A percentile compares a stretch with the other conserved stretches of the same genome.
Conservation (phyloP, 2,888 invertebrate genomes). For the Hyposoter didymator region DNA sequence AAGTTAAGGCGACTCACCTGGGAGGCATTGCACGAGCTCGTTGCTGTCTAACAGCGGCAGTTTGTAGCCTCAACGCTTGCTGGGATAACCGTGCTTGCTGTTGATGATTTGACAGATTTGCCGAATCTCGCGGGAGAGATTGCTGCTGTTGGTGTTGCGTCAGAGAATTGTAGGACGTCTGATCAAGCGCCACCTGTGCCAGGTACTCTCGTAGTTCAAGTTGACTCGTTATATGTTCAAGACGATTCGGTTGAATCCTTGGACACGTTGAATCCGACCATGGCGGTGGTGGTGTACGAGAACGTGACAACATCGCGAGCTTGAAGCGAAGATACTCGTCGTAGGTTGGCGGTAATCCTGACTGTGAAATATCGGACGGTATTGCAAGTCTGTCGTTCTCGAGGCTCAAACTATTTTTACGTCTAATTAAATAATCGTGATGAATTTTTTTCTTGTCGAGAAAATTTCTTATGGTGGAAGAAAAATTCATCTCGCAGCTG, state of each 20-base stretch:
- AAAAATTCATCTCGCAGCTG: neutral
- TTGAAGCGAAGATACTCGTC: slow-evolving; percentile 82
- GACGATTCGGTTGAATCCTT: slow-evolving; percentile 74
- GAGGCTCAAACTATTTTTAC: neutral
- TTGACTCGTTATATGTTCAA: slow-evolving; percentile 78
- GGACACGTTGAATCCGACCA: slow-evolving; percentile 79
- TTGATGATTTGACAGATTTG: slow-evolving; percentile 75
- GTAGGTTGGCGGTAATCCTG: slow-evolving; percentile 82
- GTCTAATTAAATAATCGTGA: neutral
- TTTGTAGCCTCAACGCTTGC: slow-evolving; percentile 76
- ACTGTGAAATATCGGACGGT: slow-evolving; percentile 71
- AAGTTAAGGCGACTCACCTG: slow-evolving; percentile 75
- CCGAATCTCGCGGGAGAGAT: slow-evolving; percentile 72
- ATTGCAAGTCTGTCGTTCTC: neutral
- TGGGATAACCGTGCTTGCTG: slow-evolving; percentile 60
- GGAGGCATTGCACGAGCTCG: slow-evolving; percentile 80
- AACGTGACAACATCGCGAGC: slow-evolving; percentile 80
- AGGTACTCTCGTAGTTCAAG: slow-evolving; percentile 80
- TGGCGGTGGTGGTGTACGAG: slow-evolving; percentile 82
- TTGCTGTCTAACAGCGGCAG: slow-evolving; percentile 74
- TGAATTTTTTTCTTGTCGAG: neutral
- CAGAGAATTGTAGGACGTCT: slow-evolving; percentile 72
- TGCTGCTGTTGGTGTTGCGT: slow-evolving; percentile 68
- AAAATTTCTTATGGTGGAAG: neutral
- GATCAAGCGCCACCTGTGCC: slow-evolving; percentile 75